These are phyloP conservation scores for Scaptodrosophila latifasciaeformis DNA, from an alignment of 2,888 invertebrate genomes.

Conservation along the genomic window DNA sequence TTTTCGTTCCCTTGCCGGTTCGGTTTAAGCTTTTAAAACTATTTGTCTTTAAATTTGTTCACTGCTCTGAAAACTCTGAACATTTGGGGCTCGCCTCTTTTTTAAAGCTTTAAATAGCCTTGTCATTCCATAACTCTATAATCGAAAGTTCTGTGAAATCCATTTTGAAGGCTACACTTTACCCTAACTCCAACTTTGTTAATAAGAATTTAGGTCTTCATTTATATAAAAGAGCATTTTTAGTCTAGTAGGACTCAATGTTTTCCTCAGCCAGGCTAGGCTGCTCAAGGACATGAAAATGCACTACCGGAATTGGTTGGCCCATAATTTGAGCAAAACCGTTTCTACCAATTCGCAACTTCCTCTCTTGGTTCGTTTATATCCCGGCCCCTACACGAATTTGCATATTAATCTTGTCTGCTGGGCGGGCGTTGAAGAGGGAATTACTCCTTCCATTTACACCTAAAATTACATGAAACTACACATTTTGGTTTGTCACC, in stretches of 20 bases:
- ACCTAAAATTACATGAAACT: constrained; percentile 55
- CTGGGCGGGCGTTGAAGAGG: constrained; percentile 1
- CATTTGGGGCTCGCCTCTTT: constrained; percentile 1
- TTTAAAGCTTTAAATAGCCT: no score
- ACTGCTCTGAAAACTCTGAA: background rate
- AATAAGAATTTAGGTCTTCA: no score
- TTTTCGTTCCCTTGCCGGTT: no score
- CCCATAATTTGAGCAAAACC: constrained; percentile 39
- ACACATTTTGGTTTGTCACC: constrained; percentile 70
- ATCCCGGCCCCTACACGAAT: constrained; percentile 27
- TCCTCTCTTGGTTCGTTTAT: background rate
- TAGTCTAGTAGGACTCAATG: no score
- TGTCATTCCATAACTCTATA: no score
- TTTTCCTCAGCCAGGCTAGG: no score
- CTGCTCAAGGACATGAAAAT: constrained; percentile 53
- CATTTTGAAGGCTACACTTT: no score
- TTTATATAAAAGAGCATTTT: no score
- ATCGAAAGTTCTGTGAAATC: no score
- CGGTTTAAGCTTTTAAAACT: no score
- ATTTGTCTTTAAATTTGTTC: constrained; percentile 14
- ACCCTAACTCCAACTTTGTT: no score
- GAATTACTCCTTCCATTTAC: constrained; percentile 23
- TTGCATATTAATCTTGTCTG: constrained; percentile 58
- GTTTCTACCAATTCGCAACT: constrained; percentile 6
- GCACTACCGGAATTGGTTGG: constrained; percentile 56